Percentiles rank a stretch among this genome's conserved stretches.
Evolutionary conservation across 2,888 invertebrate species (phyloP).

Genomic region (Copidosoma aretas): DNA sequence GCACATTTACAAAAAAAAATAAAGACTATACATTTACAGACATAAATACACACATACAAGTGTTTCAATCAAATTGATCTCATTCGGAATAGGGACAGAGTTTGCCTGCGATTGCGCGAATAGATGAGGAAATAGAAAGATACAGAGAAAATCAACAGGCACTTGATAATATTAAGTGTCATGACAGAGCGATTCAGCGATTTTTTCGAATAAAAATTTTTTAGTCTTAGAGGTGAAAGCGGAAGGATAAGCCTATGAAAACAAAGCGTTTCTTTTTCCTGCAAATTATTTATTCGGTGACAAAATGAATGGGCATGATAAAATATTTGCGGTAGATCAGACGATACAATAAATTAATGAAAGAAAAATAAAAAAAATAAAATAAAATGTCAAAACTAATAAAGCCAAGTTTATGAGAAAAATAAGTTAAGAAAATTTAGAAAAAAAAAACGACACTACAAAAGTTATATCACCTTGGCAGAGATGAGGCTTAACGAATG

Average conservation of each 20-base stretch:
- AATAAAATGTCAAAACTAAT: too few relatives aligned
- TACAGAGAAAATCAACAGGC: too few relatives aligned
- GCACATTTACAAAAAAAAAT: slow-evolving; percentile 1
- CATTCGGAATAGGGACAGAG: slow-evolving; percentile 15
- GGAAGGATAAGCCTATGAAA: slow-evolving; percentile 1
- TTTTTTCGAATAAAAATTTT: too few relatives aligned
- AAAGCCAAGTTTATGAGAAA: slow-evolving; percentile 20
- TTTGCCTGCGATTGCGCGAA: slow-evolving; percentile 23
- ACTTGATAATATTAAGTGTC: too few relatives aligned
- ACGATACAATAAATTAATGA: slow-evolving; percentile 34
- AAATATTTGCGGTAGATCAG: slow-evolving; percentile 43
- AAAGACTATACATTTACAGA: too few relatives aligned
- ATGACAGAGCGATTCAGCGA: too few relatives aligned
- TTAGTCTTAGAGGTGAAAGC: too few relatives aligned
- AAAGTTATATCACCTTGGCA: slow-evolving; percentile 25
- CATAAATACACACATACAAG: too few relatives aligned
- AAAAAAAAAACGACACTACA: slow-evolving; percentile 5
- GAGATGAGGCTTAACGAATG: slow-evolving; percentile 29
- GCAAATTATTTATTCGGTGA: slow-evolving; percentile 15
- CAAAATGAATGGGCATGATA: slow-evolving; percentile 25
- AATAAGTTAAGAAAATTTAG: slow-evolving; percentile 12
- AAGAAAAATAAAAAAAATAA: slow-evolving; percentile 22
- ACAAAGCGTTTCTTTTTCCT: slow-evolving; percentile 10
- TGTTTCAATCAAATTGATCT: slow-evolving; percentile 16
- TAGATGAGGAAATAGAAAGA: background rate